These are phyloP conservation scores for Erebia ligea DNA, from an alignment of 2,888 invertebrate genomes.

Conservation along the genomic window DNA sequence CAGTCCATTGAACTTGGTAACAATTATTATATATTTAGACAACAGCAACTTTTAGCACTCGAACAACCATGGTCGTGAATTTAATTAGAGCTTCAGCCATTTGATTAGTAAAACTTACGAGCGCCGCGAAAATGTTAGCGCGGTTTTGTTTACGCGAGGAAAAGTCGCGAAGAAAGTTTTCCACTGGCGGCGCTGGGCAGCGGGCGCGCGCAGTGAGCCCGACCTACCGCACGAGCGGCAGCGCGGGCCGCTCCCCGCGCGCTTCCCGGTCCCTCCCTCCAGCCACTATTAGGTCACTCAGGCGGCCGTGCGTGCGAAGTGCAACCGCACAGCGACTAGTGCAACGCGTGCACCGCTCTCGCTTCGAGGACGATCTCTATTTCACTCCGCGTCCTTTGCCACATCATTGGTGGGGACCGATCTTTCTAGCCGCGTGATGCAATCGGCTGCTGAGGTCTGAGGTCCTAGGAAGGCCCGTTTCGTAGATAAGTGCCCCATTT, in stretches of 20 bases:
- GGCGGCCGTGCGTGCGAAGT: conserved; percentile 79
- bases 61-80: conserved; percentile 14
- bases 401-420: conserved; percentile 81
- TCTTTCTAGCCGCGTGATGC: conserved; percentile 81
- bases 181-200: conserved; percentile 68
- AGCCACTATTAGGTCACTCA: conserved; percentile 82
- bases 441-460: conserved; percentile 62
- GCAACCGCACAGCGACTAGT: conserved; percentile 81
- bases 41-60: conserved; percentile 27
- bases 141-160: conserved; percentile 76
- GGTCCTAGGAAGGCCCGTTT: conserved; percentile 68
- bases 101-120: conserved; percentile 34
- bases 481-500: conserved; percentile 61
- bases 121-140: conserved; percentile 64
- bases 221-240: conserved; percentile 79
- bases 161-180: conserved; percentile 81
- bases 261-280: conserved; percentile 82
- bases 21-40: conserved; percentile 15
- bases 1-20: conserved; percentile 35
- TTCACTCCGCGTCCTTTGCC: conserved; percentile 81
- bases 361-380: conserved; percentile 84
- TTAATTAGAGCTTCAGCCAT: conserved; percentile 24
- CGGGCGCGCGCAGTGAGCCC: conserved; percentile 78
- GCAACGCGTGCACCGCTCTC: conserved; percentile 83
- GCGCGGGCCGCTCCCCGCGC: conserved; percentile 68